phyloP scores from a whole-genome alignment of 1,140 invertebrate genomes.

The Pantala flavescens region DNA sequence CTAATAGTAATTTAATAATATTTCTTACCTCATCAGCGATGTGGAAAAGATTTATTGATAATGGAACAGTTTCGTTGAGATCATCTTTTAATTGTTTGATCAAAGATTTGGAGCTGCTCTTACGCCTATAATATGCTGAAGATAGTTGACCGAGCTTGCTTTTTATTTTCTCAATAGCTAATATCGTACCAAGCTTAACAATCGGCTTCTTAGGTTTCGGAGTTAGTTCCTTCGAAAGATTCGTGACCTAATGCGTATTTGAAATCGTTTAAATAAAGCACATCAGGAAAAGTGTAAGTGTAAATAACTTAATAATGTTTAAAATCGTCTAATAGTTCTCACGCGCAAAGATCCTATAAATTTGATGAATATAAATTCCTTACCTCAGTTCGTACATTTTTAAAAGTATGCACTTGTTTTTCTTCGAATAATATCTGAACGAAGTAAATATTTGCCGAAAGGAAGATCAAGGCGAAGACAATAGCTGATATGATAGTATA shows the following conservation, averaged over 20 bases:
- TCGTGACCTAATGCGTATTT: not conserved
- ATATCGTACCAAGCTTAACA: not conserved
- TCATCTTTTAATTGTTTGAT: not conserved
- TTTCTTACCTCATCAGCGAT: slow-evolving; percentile 16
- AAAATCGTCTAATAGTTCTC: not conserved
- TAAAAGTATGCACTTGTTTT: not conserved
- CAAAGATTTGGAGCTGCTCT: not conserved
- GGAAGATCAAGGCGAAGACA: not conserved
- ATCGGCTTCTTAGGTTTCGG: not conserved
- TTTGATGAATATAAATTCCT: not conserved
- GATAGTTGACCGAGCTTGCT: not conserved
- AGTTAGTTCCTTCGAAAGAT: not conserved
- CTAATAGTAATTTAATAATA: slow-evolving; percentile 18
- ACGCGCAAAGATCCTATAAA: not conserved
- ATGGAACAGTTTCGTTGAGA: not conserved
- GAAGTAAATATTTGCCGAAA: not conserved
- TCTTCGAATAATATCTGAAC: not conserved
- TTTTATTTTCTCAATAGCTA: not conserved
- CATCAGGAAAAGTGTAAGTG: not conserved
- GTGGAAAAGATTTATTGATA: slow-evolving; percentile 15
- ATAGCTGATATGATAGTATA: not conserved
- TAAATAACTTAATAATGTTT: not conserved
- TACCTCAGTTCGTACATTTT: not conserved
- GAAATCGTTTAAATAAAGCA: not conserved
- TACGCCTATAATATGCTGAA: not conserved